A percentile compares a stretch with the other conserved stretches of the same genome.
Conservation (phyloP, 2,797 vertebrate genomes). For the Steatocranus sp. region DNA sequence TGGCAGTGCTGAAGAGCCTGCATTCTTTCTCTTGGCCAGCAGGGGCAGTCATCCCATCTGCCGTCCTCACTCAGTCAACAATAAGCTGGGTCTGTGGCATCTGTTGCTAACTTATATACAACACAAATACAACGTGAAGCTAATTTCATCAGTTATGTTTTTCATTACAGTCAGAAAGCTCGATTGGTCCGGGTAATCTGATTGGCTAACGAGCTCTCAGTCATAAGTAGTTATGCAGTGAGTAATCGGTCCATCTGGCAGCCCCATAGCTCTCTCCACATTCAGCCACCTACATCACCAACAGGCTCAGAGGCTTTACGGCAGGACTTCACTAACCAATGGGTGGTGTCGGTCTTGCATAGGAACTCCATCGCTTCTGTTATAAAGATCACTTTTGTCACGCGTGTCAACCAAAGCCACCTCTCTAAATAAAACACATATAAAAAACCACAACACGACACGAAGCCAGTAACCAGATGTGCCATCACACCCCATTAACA, state of each 20-base stretch:
- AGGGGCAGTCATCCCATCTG: background rate
- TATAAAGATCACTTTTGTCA: background rate
- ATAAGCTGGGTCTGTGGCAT: background rate
- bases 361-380: background rate
- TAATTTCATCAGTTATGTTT: background rate
- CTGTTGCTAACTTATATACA: background rate
- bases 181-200: fast-evolving
- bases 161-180: background rate
- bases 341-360: background rate
- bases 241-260: background rate
- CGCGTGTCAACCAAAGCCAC: background rate
- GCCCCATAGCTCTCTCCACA: fast-evolving
- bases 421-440: fast-evolving
- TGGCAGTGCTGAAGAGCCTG: fast-evolving
- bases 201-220: background rate
- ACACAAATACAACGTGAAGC: background rate
- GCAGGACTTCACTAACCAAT: background rate
- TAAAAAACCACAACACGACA: background rate
- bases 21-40: background rate
- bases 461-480: background rate
- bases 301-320: background rate
- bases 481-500: background rate
- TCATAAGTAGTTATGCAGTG: fast-evolving
- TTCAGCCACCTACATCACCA: background rate
- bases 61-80: background rate